Base-by-base conservation (phyloP, 2,113 vertebrate genomes). In the Silurus asotus region DNA sequence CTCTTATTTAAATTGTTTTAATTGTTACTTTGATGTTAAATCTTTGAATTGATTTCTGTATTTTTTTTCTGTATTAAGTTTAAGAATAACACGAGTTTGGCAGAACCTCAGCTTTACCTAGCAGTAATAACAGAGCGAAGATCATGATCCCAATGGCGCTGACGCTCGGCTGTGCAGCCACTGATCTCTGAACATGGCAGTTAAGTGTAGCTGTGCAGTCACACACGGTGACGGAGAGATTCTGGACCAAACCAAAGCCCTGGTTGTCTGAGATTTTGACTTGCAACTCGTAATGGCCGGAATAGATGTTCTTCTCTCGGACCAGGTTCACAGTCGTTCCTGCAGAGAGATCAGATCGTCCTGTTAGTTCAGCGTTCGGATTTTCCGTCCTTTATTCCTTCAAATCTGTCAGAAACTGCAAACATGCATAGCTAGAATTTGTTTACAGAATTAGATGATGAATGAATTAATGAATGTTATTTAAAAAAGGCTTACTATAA, bases 171-270 rank as follows among this genome's bases (percentile, higher is more conserved):
- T 23, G 0, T 4, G 74, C 0, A 0, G 23, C 0, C 0, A 20
- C 7, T 14, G n/a, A 4, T 51, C 58, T 81, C 51, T 19, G 83
- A 1, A 0, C 0, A 0, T 6, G n/a, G 74, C 93, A 95, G 84
- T 82, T 76, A 5, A 89, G 77, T 2, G 0, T 65, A 11, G 9
- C 9, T 19, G 55, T 3, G 87, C 94, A 95, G 49, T 87, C 65
- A 8, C 94, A 95, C 74, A 95, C 94, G 13, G 87, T 91, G 3
- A 94, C 88, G 3, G 92, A 78, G 56, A 95, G 64, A 86, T 90
- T 92, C 51, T 93, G 91, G 0, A 90, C 5, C 23, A 59, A 48
- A 2, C 2, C 37, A 0, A 58, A 0, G 0, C 88, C 92, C 85
- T 94, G 93, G 25, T 14, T 78, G 84, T 94, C 94, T 23, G 64